Percentiles rank a stretch among this genome's conserved stretches.
These are phyloP conservation scores for Larimichthys polyactis DNA, from an alignment of 2,113 vertebrate genomes.

Conservation along the genomic window DNA sequence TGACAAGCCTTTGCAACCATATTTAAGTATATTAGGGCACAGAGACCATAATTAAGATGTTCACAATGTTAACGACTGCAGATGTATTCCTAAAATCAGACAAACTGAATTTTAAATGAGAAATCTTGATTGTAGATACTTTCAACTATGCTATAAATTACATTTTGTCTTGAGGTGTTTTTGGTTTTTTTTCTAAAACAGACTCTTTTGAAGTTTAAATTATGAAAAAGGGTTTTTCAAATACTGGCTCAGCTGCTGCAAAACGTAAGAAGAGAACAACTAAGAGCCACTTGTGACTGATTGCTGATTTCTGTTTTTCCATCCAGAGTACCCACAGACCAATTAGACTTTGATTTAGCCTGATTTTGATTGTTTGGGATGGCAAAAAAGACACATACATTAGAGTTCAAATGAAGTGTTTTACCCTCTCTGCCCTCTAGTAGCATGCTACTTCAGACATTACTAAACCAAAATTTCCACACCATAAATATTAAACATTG, in stretches of 20 bases:
- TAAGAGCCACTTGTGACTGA: slow-evolving; percentile 24
- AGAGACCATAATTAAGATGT: slow-evolving; percentile 1
- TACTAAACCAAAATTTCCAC: background rate
- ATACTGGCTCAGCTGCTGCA: slow-evolving; percentile 7
- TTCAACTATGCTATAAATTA: background rate
- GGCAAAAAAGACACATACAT: slow-evolving; percentile 3
- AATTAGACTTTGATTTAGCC: slow-evolving; percentile 5
- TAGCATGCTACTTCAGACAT: slow-evolving; percentile 1
- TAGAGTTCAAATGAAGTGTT: background rate
- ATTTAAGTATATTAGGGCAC: slow-evolving; percentile 12
- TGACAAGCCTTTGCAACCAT: background rate
- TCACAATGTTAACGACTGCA: background rate
- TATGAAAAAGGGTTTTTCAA: background rate
- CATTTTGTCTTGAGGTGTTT: background rate
- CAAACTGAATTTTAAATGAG: background rate
- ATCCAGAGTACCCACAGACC: slow-evolving; percentile 1
- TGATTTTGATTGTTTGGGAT: slow-evolving; percentile 31
- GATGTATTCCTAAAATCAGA: background rate
- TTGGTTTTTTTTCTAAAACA: background rate
- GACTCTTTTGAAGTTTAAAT: background rate
- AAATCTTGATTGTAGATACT: slow-evolving; percentile 1
- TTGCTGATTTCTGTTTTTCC: slow-evolving; percentile 21
- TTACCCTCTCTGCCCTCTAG: background rate
- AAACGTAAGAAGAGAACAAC: background rate
- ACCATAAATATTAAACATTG: background rate